Base-by-base conservation (phyloP, 2,888 invertebrate species). In the Linnaemya tessellans region DNA sequence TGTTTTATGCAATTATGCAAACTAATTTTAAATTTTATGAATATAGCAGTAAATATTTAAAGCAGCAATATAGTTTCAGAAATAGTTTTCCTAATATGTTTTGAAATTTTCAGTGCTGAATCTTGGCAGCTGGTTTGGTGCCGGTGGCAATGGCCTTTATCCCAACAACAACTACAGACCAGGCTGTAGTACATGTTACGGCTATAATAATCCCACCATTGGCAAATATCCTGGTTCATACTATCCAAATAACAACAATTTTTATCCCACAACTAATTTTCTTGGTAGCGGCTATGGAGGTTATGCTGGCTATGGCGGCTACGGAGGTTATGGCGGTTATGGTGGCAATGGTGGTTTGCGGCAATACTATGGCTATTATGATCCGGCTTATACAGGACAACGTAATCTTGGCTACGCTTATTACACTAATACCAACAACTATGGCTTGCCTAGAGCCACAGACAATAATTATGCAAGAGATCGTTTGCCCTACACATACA, bases 361-460 rank as follows among this genome's bases (percentile, higher is more conserved):
- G 68, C 94, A 94, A 43, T 95, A 95, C 89, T 93, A 93, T 62
- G 95, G 95, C 9, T 94, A 95, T 90, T 94, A 93, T 89, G 94
- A 93, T 89, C 94, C 94, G 0, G 90, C 91, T 86, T 94, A 94
- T 88, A 92, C 92, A 89, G 94, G 94, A 8, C 93, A 92, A 41
- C 93, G 94, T 71, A 94, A 95, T 91, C 92, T 94, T 38, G 95
- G 95, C n/a, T 94, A 93, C 87, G 94, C 94, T 58, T 95, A 95
- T 88, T 93, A 94, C 78, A 84, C 89, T 11, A 89, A 89, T 56
- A 91, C 92, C 58, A 91, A 92, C 88, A 89, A 89, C 38, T 90
- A 88, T 87, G 92, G 92, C 11, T 88, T 92, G 78, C 89, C 90
- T 0, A 86, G 82, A 64, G 11, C 46, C 7, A 67, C 49, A 0